A percentile compares a stretch with the other conserved stretches of the same genome.
Conservation (phyloP, 2,888 invertebrate genomes). For the Ochropacha duplaris region DNA sequence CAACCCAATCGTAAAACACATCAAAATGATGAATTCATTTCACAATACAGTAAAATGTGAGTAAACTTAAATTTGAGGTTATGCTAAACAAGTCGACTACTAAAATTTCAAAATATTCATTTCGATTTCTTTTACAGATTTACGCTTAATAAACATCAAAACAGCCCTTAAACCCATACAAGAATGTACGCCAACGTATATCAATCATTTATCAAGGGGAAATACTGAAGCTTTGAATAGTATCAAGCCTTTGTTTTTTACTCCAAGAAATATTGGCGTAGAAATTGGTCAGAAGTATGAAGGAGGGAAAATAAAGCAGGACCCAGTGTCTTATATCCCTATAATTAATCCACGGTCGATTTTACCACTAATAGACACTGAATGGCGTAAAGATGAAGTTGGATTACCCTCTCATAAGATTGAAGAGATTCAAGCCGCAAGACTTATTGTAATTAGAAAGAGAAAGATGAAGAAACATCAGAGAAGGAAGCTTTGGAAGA, state of each 20-base stretch:
- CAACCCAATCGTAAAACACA: slow-evolving; percentile 8
- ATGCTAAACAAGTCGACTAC: slow-evolving; percentile 29
- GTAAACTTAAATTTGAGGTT: slow-evolving; percentile 55
- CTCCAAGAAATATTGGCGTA: slow-evolving; percentile 60
- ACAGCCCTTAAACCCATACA: slow-evolving; percentile 55
- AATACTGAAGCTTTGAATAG: slow-evolving; percentile 37
- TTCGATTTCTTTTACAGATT: slow-evolving; percentile 49
- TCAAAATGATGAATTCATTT: slow-evolving; percentile 61
- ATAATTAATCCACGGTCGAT: slow-evolving; percentile 73
- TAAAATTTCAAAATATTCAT: slow-evolving; percentile 15
- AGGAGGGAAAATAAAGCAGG: slow-evolving; percentile 49
- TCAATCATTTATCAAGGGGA: slow-evolving; percentile 24
- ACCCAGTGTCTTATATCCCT: slow-evolving; percentile 67
- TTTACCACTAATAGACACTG: slow-evolving; percentile 64
- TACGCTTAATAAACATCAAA: slow-evolving; percentile 63
- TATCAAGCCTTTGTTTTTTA: slow-evolving; percentile 46
- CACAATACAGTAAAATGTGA: slow-evolving; percentile 69
- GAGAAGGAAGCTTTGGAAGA: slow-evolving; percentile 89
- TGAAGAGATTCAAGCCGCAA: slow-evolving; percentile 87
- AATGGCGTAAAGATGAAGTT: slow-evolving; percentile 71
- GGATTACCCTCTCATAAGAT: slow-evolving; percentile 69
- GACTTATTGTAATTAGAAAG: slow-evolving; percentile 89
- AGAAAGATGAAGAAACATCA: slow-evolving; percentile 95
- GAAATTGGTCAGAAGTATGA: slow-evolving; percentile 56
- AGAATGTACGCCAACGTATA: slow-evolving; percentile 47